A percentile compares a stretch with the other conserved stretches of the same genome.
Evolutionary conservation across 2,888 invertebrate species (phyloP).

Genomic region (Fragum sueziense): DNA sequence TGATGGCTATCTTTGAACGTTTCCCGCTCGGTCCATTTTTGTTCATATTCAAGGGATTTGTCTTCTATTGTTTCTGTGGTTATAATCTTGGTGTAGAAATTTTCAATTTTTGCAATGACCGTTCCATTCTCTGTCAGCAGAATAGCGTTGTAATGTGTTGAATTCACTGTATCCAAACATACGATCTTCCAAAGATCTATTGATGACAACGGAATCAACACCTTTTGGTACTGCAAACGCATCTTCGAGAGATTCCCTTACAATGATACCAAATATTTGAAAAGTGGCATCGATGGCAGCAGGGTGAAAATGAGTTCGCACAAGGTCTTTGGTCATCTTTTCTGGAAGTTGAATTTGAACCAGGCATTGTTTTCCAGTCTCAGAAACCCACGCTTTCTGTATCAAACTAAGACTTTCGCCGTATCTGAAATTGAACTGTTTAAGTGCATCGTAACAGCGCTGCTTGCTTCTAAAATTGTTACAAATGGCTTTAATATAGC

Average conservation of each 20-base stretch:
- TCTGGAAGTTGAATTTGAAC: conserved; percentile 55
- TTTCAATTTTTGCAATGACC: conserved; percentile 63
- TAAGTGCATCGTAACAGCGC: conserved; percentile 45
- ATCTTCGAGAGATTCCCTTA: conserved; percentile 25
- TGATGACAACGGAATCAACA: conserved; percentile 46
- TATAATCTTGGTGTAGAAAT: conserved; percentile 48
- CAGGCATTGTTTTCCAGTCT: conserved; percentile 55
- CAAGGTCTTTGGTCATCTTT: conserved; percentile 46
- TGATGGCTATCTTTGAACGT: too few species aligned
- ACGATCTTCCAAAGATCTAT: conserved; percentile 50
- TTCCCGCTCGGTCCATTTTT: not conserved
- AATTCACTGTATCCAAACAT: conserved; percentile 59
- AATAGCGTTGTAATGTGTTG: conserved; percentile 58
- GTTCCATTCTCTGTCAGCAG: conserved; percentile 60
- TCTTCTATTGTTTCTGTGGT: not conserved
- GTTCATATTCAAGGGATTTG: not conserved
- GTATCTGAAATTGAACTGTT: conserved; percentile 47
- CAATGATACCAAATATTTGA: conserved; percentile 60
- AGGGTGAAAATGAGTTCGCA: conserved; percentile 63
- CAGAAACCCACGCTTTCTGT: conserved; percentile 45
- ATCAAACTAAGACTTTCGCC: conserved; percentile 51
- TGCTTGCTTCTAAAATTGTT: conserved; percentile 19
- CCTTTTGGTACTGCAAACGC: conserved; percentile 59
- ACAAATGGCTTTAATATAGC: conserved; percentile 40
- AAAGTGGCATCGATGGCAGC: conserved; percentile 65